A percentile compares a stretch with the other conserved stretches of the same genome.
These are phyloP conservation scores for Ectemnius lituratus DNA, from an alignment of 2,888 invertebrate genomes.

Conservation along the genomic window DNA sequence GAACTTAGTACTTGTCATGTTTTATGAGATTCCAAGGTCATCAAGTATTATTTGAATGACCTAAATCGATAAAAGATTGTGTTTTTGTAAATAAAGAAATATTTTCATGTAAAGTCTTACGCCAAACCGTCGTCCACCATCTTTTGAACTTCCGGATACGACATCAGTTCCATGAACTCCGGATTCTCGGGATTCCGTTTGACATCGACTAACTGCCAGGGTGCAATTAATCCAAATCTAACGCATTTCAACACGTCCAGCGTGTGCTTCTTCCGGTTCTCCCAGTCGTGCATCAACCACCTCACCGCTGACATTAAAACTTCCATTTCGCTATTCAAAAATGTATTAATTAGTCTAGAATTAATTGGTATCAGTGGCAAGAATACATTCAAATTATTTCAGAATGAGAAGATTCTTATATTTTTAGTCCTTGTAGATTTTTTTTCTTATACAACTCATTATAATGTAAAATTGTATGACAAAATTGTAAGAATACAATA, in stretches of 20 bases:
- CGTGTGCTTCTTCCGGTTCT: conserved; percentile 80
- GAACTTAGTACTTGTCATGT: too few species aligned
- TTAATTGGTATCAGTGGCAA: too few species aligned
- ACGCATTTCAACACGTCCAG: conserved; percentile 85
- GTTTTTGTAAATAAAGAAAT: neutral
- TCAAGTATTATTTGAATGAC: too few species aligned
- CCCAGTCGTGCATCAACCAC: conserved; percentile 88
- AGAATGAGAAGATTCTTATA: too few species aligned
- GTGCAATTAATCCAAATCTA: conserved; percentile 88
- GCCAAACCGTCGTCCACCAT: conserved; percentile 90
- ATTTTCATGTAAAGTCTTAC: conserved; percentile 78
- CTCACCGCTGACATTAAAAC: conserved; percentile 89
- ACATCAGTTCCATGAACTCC: conserved; percentile 85
- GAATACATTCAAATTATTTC: too few species aligned
- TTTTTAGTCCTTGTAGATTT: too few species aligned
- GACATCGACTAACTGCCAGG: conserved; percentile 89
- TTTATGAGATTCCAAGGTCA: too few species aligned
- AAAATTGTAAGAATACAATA: too few species aligned
- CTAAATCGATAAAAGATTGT: too few species aligned
- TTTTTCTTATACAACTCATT: too few species aligned
- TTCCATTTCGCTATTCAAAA: conserved; percentile 82
- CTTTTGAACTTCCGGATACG: conserved; percentile 84
- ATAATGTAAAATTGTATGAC: too few species aligned
- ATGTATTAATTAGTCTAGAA: too few species aligned
- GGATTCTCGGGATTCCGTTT: conserved; percentile 86